Conservation (phyloP, 2,797 vertebrate genomes). For the Galago senegalensis region DNA sequence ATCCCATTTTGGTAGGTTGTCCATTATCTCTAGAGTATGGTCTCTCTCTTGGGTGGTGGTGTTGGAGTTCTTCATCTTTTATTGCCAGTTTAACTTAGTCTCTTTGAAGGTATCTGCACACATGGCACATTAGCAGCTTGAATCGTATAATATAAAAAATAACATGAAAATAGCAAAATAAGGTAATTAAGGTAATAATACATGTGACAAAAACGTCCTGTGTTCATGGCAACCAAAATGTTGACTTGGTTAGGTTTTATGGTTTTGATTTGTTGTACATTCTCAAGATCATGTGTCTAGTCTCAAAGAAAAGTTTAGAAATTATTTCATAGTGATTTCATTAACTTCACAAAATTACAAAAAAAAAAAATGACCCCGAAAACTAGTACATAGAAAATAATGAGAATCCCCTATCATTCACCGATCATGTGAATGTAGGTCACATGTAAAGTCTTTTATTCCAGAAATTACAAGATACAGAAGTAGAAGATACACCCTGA, state of each 20-base stretch:
- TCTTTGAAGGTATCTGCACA: constrained; percentile 5
- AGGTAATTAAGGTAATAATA: neutral
- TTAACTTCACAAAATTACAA: neutral
- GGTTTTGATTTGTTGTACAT: neutral
- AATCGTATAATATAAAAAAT: neutral
- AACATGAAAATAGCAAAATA: constrained; percentile 1
- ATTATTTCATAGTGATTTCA: neutral
- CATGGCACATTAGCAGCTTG: neutral
- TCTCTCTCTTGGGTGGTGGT: constrained; percentile 11
- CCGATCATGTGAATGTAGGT: neutral
- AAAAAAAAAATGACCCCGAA: neutral
- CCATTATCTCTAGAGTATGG: neutral
- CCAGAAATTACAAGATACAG: neutral
- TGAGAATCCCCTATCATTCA: constrained; percentile 1
- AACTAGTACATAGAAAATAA: neutral
- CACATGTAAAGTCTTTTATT: neutral
- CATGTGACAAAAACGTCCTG: neutral
- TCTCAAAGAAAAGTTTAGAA: constrained; percentile 24
- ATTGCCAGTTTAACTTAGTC: neutral
- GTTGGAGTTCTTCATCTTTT: constrained; percentile 34
- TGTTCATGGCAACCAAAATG: neutral
- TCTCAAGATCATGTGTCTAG: neutral
- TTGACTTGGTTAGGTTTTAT: constrained; percentile 6
- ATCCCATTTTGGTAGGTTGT: neutral
- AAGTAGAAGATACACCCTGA: neutral